Evolutionary conservation across 2,888 invertebrate genomes (phyloP).

Genomic region (Mechanitis mazaeus): DNA sequence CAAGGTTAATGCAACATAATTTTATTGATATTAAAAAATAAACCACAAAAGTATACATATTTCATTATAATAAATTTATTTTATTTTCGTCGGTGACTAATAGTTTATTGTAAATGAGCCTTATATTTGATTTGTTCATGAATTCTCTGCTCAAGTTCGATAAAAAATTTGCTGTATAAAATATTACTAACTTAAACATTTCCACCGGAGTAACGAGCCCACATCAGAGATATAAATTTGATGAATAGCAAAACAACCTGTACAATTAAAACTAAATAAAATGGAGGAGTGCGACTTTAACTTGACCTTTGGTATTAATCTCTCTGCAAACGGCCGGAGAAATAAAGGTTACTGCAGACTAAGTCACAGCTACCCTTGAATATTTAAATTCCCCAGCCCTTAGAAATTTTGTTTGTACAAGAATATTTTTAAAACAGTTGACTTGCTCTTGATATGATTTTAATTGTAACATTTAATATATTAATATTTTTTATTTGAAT

Average conservation of each 20-base stretch:
- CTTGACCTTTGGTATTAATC: constrained; percentile 50
- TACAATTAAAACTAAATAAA: constrained; percentile 19
- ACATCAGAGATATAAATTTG: constrained; percentile 9
- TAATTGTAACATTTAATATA: too few relatives aligned
- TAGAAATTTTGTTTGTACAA: constrained; percentile 16
- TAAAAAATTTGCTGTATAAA: constrained; percentile 3
- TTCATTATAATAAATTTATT: too few relatives aligned
- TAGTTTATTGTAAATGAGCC: too few relatives aligned
- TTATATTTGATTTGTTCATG: not conserved
- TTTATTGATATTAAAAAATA: too few relatives aligned
- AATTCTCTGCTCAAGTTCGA: not conserved
- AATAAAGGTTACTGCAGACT: constrained; percentile 30
- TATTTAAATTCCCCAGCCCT: constrained; percentile 36
- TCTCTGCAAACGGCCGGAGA: constrained; percentile 33
- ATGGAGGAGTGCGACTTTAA: constrained; percentile 21
- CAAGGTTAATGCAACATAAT: too few relatives aligned
- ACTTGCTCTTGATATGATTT: not conserved
- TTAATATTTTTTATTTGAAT: too few relatives aligned
- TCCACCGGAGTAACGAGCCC: not conserved
- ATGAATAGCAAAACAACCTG: constrained; percentile 15
- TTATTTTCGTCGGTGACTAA: too few relatives aligned
- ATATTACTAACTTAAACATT: constrained; percentile 9
- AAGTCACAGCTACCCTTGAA: constrained; percentile 35
- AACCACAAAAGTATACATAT: too few relatives aligned
- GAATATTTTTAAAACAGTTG: constrained; percentile 8